Evolutionary conservation across 2,113 vertebrate species (phyloP).

Genomic region (Rhizomys pruinosus): DNA sequence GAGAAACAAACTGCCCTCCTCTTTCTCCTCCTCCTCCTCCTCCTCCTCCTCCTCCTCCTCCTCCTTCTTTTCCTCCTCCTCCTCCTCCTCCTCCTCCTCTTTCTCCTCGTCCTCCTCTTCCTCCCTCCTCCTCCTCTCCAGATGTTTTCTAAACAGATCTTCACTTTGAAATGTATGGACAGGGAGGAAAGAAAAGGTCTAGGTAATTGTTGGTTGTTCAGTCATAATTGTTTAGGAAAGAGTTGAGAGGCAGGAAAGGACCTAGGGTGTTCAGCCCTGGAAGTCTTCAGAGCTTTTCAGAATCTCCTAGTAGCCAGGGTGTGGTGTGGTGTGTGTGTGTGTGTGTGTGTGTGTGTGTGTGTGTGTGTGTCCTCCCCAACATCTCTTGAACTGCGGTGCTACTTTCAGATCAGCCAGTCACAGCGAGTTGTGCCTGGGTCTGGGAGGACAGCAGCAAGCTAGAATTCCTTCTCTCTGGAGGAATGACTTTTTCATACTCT

Average conservation of each 20-base stretch:
- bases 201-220: background rate
- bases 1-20: background rate
- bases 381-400: no score
- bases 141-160: conserved; percentile 63
- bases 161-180: background rate
- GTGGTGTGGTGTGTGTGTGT: background rate
- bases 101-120: no score
- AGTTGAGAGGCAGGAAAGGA: background rate
- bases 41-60: background rate
- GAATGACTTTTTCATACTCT: background rate
- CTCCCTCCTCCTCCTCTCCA: no score
- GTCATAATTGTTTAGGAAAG: background rate
- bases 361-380: background rate
- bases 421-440: background rate
- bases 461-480: background rate
- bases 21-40: background rate
- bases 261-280: background rate
- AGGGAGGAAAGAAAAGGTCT: background rate
- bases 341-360: background rate
- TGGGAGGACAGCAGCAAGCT: background rate
- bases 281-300: background rate
- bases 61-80: no score
- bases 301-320: background rate
- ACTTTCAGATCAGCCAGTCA: background rate
- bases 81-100: background rate